These are phyloP conservation scores for Cherax destructor DNA, from an alignment of 1,140 invertebrate genomes.

Conservation along the genomic window DNA sequence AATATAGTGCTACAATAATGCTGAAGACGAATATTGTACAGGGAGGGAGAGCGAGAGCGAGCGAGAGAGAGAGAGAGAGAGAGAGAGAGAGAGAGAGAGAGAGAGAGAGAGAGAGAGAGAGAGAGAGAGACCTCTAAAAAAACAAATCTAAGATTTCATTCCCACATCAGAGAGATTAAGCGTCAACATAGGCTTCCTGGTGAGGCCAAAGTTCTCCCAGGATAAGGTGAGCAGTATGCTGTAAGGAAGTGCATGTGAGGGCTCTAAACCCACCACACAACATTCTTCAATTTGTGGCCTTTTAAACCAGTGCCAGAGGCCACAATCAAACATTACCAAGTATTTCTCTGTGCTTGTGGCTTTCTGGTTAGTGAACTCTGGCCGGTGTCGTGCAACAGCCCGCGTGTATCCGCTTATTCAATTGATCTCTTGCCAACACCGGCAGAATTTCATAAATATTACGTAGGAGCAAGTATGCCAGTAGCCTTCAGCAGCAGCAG, in stretches of 20 bases:
- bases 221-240: too few relatives aligned
- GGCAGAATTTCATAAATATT: constrained; percentile 57
- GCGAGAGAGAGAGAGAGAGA: too few relatives aligned
- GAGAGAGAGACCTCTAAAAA: too few relatives aligned
- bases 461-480: constrained; percentile 29
- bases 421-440: constrained; percentile 41
- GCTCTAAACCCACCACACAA: not conserved
- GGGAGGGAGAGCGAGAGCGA: too few relatives aligned
- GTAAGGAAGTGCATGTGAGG: not conserved
- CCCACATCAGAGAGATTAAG: too few relatives aligned
- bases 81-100: too few relatives aligned
- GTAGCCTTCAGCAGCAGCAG: constrained; percentile 29
- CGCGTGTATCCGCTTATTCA: constrained; percentile 46
- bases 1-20: too few relatives aligned
- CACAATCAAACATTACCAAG: not conserved
- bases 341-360: not conserved
- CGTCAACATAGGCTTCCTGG: too few relatives aligned
- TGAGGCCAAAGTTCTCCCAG: too few relatives aligned
- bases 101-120: too few relatives aligned
- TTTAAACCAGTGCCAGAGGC: not conserved
- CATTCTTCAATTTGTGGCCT: not conserved
- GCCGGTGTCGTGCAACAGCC: constrained; percentile 6
- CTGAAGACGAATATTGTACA: too few relatives aligned
- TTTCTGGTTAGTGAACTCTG: not conserved
- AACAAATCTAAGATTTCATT: too few relatives aligned